Conservation (phyloP, 2,888 invertebrate genomes). For the Aquatica leii region DNA sequence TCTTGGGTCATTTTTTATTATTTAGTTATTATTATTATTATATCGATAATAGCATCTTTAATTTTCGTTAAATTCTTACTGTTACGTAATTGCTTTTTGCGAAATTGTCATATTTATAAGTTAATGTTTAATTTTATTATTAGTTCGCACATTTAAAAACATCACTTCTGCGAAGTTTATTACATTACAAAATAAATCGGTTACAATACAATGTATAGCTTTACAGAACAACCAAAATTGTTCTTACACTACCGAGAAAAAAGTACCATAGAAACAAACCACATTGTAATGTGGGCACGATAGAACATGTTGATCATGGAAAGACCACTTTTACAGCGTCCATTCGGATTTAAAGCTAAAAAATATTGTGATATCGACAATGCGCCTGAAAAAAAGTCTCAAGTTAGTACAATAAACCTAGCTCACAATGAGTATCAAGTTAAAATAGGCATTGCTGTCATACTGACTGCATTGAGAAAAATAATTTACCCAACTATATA, state of each 20-base stretch:
- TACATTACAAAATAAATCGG: neutral
- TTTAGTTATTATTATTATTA: too few species aligned
- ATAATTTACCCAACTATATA: too few species aligned
- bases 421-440: constrained; percentile 96
- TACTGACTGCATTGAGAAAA: constrained; percentile 98
- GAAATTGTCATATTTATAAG: too few species aligned
- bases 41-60: too few species aligned
- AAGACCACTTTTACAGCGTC: constrained; percentile 99
- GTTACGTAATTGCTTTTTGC: too few species aligned
- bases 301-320: constrained; percentile 98
- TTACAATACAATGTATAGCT: constrained; percentile 53
- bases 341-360: constrained; percentile 85
- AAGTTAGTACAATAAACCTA: constrained; percentile 98
- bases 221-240: constrained; percentile 59
- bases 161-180: too few species aligned
- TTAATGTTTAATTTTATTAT: too few species aligned
- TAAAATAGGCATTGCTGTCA: constrained; percentile 91
- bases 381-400: constrained; percentile 94
- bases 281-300: constrained; percentile 97
- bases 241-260: constrained; percentile 75
- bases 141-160: too few species aligned
- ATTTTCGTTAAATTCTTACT: too few species aligned
- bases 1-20: too few species aligned
- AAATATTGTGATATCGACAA: constrained; percentile 95
- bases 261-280: constrained; percentile 83